Base-by-base conservation (phyloP, 2,888 invertebrate genomes). In the Acronicta leporina region DNA sequence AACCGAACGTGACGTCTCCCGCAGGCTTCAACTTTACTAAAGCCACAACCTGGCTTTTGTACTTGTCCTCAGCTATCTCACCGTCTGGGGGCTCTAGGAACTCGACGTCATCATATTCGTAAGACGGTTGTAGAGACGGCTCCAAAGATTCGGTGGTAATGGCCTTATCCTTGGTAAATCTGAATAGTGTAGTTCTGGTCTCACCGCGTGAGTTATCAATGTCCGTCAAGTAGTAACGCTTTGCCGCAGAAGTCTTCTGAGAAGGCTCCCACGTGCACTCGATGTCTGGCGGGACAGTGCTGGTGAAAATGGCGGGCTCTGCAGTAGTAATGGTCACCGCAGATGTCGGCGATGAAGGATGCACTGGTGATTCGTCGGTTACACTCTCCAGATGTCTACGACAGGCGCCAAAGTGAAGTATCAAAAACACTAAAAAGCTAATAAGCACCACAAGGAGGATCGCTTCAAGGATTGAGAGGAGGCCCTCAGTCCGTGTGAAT, bases 231-330 rank as follows among this genome's bases (percentile, higher is more conserved):
- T 83, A 91, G 68, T 90, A 88, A 47, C 67, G 84, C 13, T 80
- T 79, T 0, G 40, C 42, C 0, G 88, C 85, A 38, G 63, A 60
- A 0, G 92, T 92, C 65, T 85, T 85, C 6, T 73, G 59, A 0
- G 89, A 90, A 0, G 87, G 89, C 14, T 80, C 79, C 92, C 92
- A 93, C 2, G 91, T 87, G 49, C 92, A 92, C 38, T 84, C 76
- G 5, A 82, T 50, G 7, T 58, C 72, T 4, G 80, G 69, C 5
- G 71, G n/a, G 10, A 77, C 52, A 14, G 80, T 73, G 4, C 61
- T 61, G 6, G 44, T 55, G 8, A n/a, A 49, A 40, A 8, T 14
- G 7, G 38, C 15, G 11, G n/a, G 5, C 5, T 13, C 13, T 1
- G 16, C 1, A 15, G 15, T 48, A 2, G 13, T 2, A 14, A 15